Evolutionary conservation across 2,797 vertebrate genomes (phyloP), one percentile per base, ranked within the genome.

Genomic region (Sarcoramphus papa): DNA sequence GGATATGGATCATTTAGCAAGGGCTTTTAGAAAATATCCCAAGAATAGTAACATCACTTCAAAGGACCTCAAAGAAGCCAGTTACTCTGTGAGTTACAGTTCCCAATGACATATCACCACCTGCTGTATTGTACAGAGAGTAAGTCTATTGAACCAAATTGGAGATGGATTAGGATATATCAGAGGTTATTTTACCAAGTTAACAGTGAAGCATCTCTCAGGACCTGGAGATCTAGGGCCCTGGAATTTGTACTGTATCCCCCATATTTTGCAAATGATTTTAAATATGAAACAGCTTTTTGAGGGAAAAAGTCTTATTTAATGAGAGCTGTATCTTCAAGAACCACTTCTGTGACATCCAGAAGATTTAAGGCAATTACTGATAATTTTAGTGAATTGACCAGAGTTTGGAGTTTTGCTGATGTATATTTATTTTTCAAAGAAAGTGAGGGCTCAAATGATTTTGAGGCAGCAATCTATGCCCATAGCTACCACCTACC

Each of bases 1-100:
- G 83, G 80, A 77, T 85, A 87, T 69, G 91, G 89, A 96, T 96
- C 85, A 85, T 91, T 95, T 93, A 95, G 88, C 35, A 91, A 81
- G 47, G 63, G 86, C 83, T 94, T 88, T 92, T 82, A 74, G 80
- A 84, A 93, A 91, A 85, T 85, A 86, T 74, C 93, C 88, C 84
- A 90, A 70, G 93, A 95, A 91, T 65, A 95, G 95, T 73, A 85
- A 76, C 75, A 69, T 59, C 14, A 5, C 67, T 95, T 94, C 62
- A 87, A 91, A 92, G 68, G 88, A 41, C 25, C 85, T 90, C 9
- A 9, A 15, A 86, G 72, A 35, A 92, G 27, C 8, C 62, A 63
- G 54, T 93, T 90, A 65, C 20, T 67, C 37, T 33, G 10, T 43
- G 84, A 93, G 53, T 88, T 91, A 80, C 48, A 12, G 70, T 54